Evolutionary conservation across 2,797 vertebrate species (phyloP).

Genomic region (Brachymystax lenok): DNA sequence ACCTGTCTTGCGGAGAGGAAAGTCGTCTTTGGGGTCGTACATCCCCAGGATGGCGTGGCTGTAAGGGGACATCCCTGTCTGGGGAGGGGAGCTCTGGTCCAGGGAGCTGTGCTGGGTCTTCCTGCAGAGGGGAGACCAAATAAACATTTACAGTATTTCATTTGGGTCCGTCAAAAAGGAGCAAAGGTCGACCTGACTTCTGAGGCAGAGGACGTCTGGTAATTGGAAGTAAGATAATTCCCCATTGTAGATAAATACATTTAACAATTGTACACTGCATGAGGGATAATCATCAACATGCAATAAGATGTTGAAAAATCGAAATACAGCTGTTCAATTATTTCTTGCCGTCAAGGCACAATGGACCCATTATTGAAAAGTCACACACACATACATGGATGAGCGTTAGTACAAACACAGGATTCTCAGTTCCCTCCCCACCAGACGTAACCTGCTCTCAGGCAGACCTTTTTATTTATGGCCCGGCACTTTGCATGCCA

Average conservation of each 20-base stretch:
- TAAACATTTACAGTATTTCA: background rate
- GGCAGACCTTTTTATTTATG: slow-evolving; percentile 1
- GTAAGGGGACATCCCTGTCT: slow-evolving; percentile 89
- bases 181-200: background rate
- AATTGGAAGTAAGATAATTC: background rate
- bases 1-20: slow-evolving; percentile 98
- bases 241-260: background rate
- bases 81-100: slow-evolving; percentile 97
- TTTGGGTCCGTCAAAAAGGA: background rate
- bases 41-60: slow-evolving; percentile 91
- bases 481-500: slow-evolving; percentile 13
- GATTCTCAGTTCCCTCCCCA: background rate
- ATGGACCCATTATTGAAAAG: too few species aligned
- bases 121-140: slow-evolving; percentile 66
- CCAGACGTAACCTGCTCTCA: background rate
- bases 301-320: background rate
- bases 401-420: background rate
- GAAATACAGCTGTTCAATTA: too few species aligned
- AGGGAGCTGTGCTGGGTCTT: slow-evolving; percentile 98
- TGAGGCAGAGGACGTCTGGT: too few species aligned
- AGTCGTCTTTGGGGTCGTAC: slow-evolving; percentile 97
- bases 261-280: background rate
- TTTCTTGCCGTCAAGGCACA: too few species aligned
- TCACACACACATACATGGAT: background rate
- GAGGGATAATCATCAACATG: background rate